Conservation (phyloP, 53 echinoderm and acorn worm genomes). For the Echinometra lucunter region DNA sequence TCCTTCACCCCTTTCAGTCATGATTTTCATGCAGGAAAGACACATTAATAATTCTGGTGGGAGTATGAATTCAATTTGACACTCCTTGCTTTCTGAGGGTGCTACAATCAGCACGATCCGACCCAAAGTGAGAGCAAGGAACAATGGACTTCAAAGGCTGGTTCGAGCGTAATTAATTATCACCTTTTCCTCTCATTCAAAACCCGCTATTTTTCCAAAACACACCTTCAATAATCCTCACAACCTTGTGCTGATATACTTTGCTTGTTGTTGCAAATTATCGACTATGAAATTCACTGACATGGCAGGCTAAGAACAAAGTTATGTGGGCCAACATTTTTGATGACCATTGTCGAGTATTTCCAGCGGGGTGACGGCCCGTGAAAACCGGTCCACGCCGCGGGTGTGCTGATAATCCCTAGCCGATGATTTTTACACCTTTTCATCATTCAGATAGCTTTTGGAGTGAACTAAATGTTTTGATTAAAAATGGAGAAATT, state of each 20-base stretch:
- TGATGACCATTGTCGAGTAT: constrained; percentile 51
- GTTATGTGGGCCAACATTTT: constrained; percentile 44
- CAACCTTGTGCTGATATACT: constrained; percentile 47
- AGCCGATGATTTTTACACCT: constrained; percentile 52
- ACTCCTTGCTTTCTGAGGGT: not conserved
- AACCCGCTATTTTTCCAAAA: constrained; percentile 2
- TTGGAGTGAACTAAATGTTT: constrained; percentile 19
- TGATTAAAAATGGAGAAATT: constrained; percentile 44
- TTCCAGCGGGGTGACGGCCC: constrained; percentile 58
- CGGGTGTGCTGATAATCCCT: constrained; percentile 54
- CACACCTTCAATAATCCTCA: constrained; percentile 56
- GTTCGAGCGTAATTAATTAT: constrained; percentile 49
- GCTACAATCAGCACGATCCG: not conserved
- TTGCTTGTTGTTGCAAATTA: constrained; percentile 50
- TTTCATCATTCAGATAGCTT: constrained; percentile 38
- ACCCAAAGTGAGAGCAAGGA: not conserved
- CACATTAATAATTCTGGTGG: not conserved
- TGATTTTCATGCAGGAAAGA: not conserved
- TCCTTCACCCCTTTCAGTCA: not conserved
- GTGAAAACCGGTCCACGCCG: constrained; percentile 52
- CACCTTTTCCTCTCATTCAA: constrained; percentile 40
- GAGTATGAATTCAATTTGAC: not conserved
- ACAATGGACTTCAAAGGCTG: not conserved
- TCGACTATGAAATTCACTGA: constrained; percentile 16
- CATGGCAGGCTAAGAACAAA: not conserved